Percentiles rank a stretch among this genome's conserved stretches.
These are phyloP conservation scores for Abscondita cerata DNA, from an alignment of 2,888 invertebrate genomes.

Conservation along the genomic window DNA sequence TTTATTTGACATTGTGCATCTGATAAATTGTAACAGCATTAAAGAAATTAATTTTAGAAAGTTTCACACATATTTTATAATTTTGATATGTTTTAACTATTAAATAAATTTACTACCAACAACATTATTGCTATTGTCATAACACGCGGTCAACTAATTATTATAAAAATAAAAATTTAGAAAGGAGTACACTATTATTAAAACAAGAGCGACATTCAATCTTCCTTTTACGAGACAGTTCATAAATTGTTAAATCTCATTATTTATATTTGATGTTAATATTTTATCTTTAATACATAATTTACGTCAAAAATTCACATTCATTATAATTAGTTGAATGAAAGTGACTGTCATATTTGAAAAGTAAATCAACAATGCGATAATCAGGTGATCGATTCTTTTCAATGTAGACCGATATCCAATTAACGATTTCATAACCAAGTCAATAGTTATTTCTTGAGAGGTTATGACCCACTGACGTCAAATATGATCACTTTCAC, in stretches of 20 bases:
- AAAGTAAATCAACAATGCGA: slow-evolving; percentile 18
- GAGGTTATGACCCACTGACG: slow-evolving; percentile 18
- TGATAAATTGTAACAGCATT: no score
- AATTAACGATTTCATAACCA: slow-evolving; percentile 30
- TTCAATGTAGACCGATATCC: slow-evolving; percentile 17
- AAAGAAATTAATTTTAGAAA: no score
- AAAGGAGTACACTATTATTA: no score
- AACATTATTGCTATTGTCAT: no score
- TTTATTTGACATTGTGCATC: no score
- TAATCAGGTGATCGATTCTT: slow-evolving; percentile 26
- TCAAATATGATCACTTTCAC: slow-evolving; percentile 30
- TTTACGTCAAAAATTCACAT: not conserved
- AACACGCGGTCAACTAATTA: no score
- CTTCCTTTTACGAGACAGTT: not conserved
- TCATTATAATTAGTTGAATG: slow-evolving; percentile 20
- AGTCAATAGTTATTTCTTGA: slow-evolving; percentile 21
- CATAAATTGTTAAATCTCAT: not conserved
- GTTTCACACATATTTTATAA: no score
- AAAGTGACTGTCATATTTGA: slow-evolving; percentile 16
- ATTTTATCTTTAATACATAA: not conserved
- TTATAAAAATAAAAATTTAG: no score
- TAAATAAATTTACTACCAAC: no score
- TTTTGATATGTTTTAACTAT: no score
- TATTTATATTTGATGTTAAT: not conserved
- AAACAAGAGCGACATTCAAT: no score